Base-by-base conservation (phyloP, 35 echinoderm and acorn worm genomes). In the Hemicentrotus pulcherrimus region DNA sequence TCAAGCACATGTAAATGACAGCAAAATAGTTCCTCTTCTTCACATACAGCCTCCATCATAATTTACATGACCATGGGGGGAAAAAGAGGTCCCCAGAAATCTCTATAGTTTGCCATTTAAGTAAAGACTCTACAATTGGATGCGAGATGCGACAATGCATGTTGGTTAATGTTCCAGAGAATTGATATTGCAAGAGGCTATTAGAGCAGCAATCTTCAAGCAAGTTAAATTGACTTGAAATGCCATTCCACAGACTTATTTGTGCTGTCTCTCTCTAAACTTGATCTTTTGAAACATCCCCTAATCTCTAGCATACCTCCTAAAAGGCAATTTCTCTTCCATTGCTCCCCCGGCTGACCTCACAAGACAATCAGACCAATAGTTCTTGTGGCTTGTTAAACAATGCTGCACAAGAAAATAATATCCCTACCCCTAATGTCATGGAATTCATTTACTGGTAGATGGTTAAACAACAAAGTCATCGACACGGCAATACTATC, bases 281-380 rank as follows among this genome's bases (percentile, higher is more conserved):
- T 93, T 93, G 91, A 93, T 93, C 91, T 93, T 93, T 93, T 93
- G 91, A 93, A 93, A 93, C 47, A 93, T 93, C 91, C 45, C 91
- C 32, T 93, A 93, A 93, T 93, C 91, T 93, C 48, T 13, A 47
- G 46, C 91, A 93, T 93, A 93, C 91, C 48, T 93, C 48, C 91
- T 93, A 47, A 58, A 58, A 50, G 48, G 91, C 91, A 93, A 93
- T 93, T 93, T 93, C 91, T 50, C 9, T 93, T 14, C 13, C 91
- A 93, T 93, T 58, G 91, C 91, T 93, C 45, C 91, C 46, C 88
- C 22, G n/a, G 4, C 91, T 93, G 91, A 93, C 91, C 91, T 58
- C 91, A 93, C 16, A 90, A 33, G 88, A 58, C 91, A 93, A 93
- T 93, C 91, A 93, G 28, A 47, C 12, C 45, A 93, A 93, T 31